phyloP scores from a whole-genome alignment of 2,113 vertebrate genomes.

The Pavo muticus region DNA sequence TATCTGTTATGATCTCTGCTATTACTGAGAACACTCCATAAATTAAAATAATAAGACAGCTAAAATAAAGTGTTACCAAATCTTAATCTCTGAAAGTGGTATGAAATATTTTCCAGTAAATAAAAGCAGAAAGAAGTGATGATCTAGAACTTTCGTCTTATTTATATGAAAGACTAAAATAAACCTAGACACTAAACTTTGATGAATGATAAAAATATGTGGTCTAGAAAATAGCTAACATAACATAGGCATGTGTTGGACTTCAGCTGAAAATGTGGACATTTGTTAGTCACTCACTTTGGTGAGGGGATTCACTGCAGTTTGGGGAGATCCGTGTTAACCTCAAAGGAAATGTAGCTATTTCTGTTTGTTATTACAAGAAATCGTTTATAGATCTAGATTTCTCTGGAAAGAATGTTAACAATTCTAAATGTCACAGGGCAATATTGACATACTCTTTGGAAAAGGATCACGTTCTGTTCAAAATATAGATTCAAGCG shows the following conservation, averaged over 20 bases:
- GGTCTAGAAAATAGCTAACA: background rate
- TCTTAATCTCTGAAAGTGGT: conserved; percentile 57
- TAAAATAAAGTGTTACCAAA: conserved; percentile 68
- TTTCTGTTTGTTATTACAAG: conserved; percentile 22
- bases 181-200: background rate
- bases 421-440: background rate
- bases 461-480: background rate
- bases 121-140: conserved; percentile 40
- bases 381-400: background rate
- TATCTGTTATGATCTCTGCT: conserved; percentile 61
- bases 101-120: conserved; percentile 56
- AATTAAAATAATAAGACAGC: conserved; percentile 65
- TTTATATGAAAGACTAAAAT: conserved; percentile 42
- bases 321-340: background rate
- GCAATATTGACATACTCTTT: background rate
- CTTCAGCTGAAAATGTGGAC: background rate
- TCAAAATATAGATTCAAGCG: background rate
- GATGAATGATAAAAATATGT: background rate
- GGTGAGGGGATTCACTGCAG: background rate
- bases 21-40: conserved; percentile 30
- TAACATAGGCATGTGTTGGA: background rate
- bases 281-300: background rate
- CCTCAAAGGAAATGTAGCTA: conserved; percentile 33
- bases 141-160: conserved; percentile 24
- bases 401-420: conserved; percentile 26